These are phyloP conservation scores for Coranthus polyacanthus DNA, from an alignment of 2,797 vertebrate species.

Conservation along the genomic window DNA sequence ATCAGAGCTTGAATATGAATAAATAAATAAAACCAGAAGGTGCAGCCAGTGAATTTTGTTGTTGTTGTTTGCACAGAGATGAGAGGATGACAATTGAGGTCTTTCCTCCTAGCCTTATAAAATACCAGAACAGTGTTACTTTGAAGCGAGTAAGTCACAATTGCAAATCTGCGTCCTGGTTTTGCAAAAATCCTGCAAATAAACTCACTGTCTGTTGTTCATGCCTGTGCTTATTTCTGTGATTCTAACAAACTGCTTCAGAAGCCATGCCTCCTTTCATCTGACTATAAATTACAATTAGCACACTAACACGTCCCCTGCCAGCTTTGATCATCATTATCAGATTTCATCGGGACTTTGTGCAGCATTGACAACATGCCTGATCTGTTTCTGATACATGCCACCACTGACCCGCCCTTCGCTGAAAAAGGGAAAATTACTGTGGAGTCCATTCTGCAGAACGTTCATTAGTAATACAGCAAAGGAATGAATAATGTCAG, in stretches of 20 bases:
- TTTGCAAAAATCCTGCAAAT: conserved; percentile 22
- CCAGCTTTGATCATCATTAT: conserved; percentile 59
- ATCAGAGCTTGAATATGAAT: too few relatives aligned
- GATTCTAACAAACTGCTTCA: conserved; percentile 31
- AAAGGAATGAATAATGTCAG: conserved; percentile 38
- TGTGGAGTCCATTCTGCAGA: conserved; percentile 13
- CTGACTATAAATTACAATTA: conserved; percentile 73
- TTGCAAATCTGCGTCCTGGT: conserved; percentile 3
- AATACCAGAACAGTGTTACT: too few relatives aligned
- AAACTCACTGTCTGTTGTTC: conserved; percentile 5
- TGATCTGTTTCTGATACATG: conserved; percentile 55
- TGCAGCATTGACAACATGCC: conserved; percentile 56
- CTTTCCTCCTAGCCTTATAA: too few relatives aligned
- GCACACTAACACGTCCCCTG: conserved; percentile 56
- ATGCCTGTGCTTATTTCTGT: conserved; percentile 26
- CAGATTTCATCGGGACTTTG: conserved; percentile 48
- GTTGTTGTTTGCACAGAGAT: background rate
- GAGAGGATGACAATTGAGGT: background rate
- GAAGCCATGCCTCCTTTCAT: conserved; percentile 55
- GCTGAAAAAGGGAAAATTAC: conserved; percentile 16
- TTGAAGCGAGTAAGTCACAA: too few relatives aligned
- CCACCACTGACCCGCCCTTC: conserved; percentile 43
- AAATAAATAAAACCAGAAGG: too few relatives aligned
- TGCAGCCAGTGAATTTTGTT: too few relatives aligned
- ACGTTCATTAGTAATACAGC: conserved; percentile 54